Conservation (phyloP, 1,140 invertebrate genomes). For the Lepeophtheirus salmonis region DNA sequence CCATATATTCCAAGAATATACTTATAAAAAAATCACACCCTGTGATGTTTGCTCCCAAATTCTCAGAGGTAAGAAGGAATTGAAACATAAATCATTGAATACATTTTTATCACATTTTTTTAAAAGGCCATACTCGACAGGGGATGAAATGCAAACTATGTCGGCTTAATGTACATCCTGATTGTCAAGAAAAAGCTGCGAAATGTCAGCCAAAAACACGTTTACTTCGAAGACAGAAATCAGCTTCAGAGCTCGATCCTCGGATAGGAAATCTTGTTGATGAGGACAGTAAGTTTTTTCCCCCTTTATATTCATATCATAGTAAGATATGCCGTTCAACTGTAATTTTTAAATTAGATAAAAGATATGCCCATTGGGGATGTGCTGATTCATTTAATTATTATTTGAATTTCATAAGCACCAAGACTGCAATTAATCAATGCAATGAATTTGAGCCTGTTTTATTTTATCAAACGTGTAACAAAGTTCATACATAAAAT, state of each 20-base stretch:
- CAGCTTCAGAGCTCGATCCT: conserved; percentile 39
- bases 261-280: conserved; percentile 23
- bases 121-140: conserved; percentile 67
- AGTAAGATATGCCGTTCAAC: too few relatives aligned
- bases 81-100: too few relatives aligned
- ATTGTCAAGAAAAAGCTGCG: conserved; percentile 57
- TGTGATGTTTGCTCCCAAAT: conserved; percentile 84
- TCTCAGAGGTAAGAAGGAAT: conserved; percentile 45
- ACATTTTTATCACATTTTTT: too few relatives aligned
- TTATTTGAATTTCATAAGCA: too few relatives aligned
- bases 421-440: too few relatives aligned
- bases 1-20: conserved; percentile 81
- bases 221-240: conserved; percentile 63
- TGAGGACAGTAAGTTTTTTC: conserved; percentile 26
- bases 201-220: conserved; percentile 62
- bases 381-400: too few relatives aligned
- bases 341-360: too few relatives aligned
- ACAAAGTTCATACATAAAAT: too few relatives aligned
- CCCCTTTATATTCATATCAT: too few relatives aligned
- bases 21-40: conserved; percentile 83
- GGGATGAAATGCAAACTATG: conserved; percentile 69
- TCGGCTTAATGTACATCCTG: conserved; percentile 73
- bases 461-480: too few relatives aligned
- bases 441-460: too few relatives aligned
- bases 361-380: too few relatives aligned